phyloP scores from a whole-genome alignment of 2,797 vertebrate species.

The Siniperca scherzeri region DNA sequence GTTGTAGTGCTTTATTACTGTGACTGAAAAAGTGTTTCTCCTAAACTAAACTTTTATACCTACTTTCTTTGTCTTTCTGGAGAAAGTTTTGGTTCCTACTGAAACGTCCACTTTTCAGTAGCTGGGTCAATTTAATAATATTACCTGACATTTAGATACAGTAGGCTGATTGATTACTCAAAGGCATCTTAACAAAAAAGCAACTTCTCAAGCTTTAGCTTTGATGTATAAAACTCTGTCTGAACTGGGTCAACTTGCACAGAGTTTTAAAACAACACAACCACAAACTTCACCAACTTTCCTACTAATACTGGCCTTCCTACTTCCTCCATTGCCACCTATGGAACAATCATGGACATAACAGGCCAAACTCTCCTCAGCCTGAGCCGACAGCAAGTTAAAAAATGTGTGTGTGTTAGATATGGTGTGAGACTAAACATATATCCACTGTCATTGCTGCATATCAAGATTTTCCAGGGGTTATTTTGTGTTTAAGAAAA shows the following conservation, averaged over 20 bases:
- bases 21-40: neutral
- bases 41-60: neutral
- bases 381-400: neutral
- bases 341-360: constrained; percentile 80
- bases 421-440: neutral
- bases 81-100: neutral
- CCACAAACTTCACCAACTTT: constrained; percentile 12
- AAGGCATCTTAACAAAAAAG: neutral
- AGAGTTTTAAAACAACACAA: constrained; percentile 3
- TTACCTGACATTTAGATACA: neutral
- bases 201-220: neutral
- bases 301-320: constrained; percentile 26
- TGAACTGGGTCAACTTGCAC: neutral
- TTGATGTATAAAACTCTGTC: neutral
- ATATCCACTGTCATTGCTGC: neutral
- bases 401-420: neutral
- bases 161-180: neutral
- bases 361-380: constrained; percentile 64
- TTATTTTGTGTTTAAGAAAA: neutral
- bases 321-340: constrained; percentile 84
- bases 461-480: neutral
- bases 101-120: neutral
- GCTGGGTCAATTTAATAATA: neutral
- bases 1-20: neutral
- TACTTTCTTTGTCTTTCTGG: neutral